Evolutionary conservation across 2,797 vertebrate species (phyloP).

Genomic region (Phrynocephalus forsythii): DNA sequence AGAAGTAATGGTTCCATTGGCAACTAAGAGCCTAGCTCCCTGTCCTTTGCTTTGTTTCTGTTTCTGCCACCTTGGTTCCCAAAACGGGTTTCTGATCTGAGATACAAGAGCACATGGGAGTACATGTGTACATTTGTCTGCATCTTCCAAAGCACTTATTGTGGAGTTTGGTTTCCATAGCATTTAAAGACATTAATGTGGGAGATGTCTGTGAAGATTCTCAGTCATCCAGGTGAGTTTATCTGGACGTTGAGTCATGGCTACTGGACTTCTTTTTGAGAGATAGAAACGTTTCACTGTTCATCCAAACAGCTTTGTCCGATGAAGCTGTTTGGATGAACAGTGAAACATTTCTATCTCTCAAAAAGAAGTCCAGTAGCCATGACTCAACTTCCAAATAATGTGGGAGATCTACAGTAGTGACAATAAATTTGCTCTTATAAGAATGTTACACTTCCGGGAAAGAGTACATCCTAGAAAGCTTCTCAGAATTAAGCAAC

Average conservation of each 20-base stretch:
- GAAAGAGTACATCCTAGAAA: constrained; percentile 3
- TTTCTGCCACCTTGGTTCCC: background rate
- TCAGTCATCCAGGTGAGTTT: too few relatives aligned
- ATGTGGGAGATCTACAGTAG: background rate
- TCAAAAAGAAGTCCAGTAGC: too few relatives aligned
- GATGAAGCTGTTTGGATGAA: too few relatives aligned
- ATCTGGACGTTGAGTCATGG: too few relatives aligned
- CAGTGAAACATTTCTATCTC: too few relatives aligned
- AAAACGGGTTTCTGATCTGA: background rate
- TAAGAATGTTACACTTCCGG: constrained; percentile 4
- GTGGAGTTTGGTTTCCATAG: constrained; percentile 9
- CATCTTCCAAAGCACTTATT: constrained; percentile 5
- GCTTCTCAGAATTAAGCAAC: background rate
- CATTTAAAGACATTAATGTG: constrained; percentile 20
- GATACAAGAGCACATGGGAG: background rate
- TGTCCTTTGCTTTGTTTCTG: background rate
- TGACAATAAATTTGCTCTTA: background rate
- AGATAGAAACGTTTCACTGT: too few relatives aligned
- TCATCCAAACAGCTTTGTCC: too few relatives aligned
- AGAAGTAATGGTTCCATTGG: constrained; percentile 12
- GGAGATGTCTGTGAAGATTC: too few relatives aligned
- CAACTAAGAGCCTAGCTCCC: background rate
- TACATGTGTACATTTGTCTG: background rate
- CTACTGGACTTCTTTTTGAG: background rate
- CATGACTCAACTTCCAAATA: background rate